Base-by-base conservation (phyloP, 2,797 vertebrate species). In the Furcifer pardalis region DNA sequence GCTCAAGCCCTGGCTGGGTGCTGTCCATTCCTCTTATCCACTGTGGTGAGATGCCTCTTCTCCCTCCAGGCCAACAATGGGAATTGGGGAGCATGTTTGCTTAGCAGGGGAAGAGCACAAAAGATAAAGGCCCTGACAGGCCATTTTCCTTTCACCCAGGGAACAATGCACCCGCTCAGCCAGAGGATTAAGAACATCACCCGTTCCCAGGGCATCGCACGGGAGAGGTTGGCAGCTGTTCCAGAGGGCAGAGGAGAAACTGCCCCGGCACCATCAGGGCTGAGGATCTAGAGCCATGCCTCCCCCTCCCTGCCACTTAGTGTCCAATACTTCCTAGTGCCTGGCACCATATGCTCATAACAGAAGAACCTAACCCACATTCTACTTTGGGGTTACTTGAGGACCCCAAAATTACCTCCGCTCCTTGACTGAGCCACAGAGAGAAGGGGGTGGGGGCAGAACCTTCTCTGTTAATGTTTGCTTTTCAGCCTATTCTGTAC, bases 11-110 rank as follows among this genome's bases (percentile, higher is more conserved):
- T 88, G 85, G 89, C 91, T 80, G 0, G 17, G 4, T 3, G 85
- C 90, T 94, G 94, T 94, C 93, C 93, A 91, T 93, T 93, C 93
- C 94, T 87, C 85, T 94, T 89, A 93, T 90, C 91, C 92, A 93
- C 81, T 80, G 78, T 86, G 89, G 92, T 84, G 92, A 91, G 91
- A 93, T 44, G 0, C 86, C 92, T 92, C 94, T 92, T 92, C 90
- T 81, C 84, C 63, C 2, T 0, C 7, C 0, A 30, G 66, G 77
- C 78, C 82, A 69, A 95, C 93, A 95, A 94, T 89, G 84, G 87
- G 94, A 95, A 95, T 44, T 92, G 94, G 94, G 94, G 94, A 94
- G 89, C 88, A 71, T 91, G 92, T 91, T 87, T 82, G 87, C 68
- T 69, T 91, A 84, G 84, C 72, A 82, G 92, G 89, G 87, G 89